Evolutionary conservation across 1,140 invertebrate species (phyloP).

Genomic region (Dufourea novaeangliae): DNA sequence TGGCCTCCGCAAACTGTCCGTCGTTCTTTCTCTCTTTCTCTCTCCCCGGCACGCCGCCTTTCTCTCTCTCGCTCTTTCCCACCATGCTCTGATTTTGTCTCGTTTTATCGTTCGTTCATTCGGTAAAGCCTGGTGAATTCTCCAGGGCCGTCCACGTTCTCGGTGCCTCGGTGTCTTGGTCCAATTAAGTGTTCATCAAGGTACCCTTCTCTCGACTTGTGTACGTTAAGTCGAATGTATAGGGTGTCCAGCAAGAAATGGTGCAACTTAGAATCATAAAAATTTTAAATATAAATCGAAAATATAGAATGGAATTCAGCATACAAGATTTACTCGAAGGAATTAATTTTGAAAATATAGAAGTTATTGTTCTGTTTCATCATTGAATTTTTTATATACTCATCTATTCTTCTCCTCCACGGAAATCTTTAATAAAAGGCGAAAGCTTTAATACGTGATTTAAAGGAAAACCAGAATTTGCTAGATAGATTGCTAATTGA

Average conservation of each 20-base stretch:
- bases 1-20: conserved; percentile 58
- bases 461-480: no score
- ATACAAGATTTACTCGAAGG: no score
- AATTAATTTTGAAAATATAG: no score
- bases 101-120: conserved; percentile 35
- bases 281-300: no score
- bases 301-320: no score
- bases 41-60: conserved; percentile 6
- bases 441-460: no score
- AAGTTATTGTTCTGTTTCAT: no score
- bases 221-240: neutral
- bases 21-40: conserved; percentile 32
- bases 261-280: no score
- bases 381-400: no score
- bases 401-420: no score
- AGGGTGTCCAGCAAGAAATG: neutral
- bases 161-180: conserved; percentile 56
- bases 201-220: conserved; percentile 44
- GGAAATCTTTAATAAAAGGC: no score
- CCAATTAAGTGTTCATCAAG: conserved; percentile 63
- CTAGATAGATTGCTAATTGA: no score
- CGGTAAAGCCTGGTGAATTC: conserved; percentile 61
- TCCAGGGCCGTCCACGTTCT: conserved; percentile 60
- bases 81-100: conserved; percentile 45
- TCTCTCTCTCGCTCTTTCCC: neutral